These are phyloP conservation scores for Neodiprion pinetum DNA, from an alignment of 1,140 invertebrate species.

Conservation along the genomic window DNA sequence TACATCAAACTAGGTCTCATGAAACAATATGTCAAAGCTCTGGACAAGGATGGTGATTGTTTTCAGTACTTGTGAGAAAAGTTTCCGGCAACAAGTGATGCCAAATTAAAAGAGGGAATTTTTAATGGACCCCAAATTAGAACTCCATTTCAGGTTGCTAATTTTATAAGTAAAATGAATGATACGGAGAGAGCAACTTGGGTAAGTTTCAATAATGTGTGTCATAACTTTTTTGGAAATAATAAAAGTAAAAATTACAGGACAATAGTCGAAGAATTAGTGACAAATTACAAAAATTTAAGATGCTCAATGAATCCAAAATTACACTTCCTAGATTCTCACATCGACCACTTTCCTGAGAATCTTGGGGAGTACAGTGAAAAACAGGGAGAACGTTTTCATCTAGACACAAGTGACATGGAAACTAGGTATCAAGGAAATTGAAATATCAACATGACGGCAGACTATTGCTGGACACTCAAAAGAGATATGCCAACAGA, in stretches of 20 bases:
- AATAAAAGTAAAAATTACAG: slow-evolving; percentile 36
- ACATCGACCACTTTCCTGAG: slow-evolving; percentile 51
- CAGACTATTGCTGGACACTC: slow-evolving; percentile 35
- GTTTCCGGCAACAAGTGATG: slow-evolving; percentile 43
- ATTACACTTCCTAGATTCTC: slow-evolving; percentile 51
- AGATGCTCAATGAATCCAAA: slow-evolving; percentile 46
- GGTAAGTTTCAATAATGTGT: neutral
- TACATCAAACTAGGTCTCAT: slow-evolving; percentile 51
- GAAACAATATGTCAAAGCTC: slow-evolving; percentile 54
- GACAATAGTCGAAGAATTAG: slow-evolving; percentile 37
- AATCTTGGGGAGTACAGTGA: slow-evolving; percentile 46
- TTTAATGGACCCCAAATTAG: slow-evolving; percentile 43
- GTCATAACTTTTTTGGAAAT: slow-evolving; percentile 32
- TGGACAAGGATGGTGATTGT: slow-evolving; percentile 40
- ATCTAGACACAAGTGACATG: slow-evolving; percentile 47
- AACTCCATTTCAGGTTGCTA: slow-evolving; percentile 21
- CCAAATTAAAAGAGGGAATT: slow-evolving; percentile 47
- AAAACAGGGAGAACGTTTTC: slow-evolving; percentile 52
- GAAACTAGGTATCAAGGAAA: slow-evolving; percentile 46
- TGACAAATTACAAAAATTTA: slow-evolving; percentile 37
- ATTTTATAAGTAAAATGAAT: slow-evolving; percentile 28
- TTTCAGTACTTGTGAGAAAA: slow-evolving; percentile 43
- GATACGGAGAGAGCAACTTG: slow-evolving; percentile 15
- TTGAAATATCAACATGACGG: slow-evolving; percentile 46
- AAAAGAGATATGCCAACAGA: slow-evolving; percentile 1